A percentile compares a stretch with the other conserved stretches of the same genome.
Evolutionary conservation across 2,113 vertebrate genomes (phyloP).

Genomic region (Macquaria ambigua): DNA sequence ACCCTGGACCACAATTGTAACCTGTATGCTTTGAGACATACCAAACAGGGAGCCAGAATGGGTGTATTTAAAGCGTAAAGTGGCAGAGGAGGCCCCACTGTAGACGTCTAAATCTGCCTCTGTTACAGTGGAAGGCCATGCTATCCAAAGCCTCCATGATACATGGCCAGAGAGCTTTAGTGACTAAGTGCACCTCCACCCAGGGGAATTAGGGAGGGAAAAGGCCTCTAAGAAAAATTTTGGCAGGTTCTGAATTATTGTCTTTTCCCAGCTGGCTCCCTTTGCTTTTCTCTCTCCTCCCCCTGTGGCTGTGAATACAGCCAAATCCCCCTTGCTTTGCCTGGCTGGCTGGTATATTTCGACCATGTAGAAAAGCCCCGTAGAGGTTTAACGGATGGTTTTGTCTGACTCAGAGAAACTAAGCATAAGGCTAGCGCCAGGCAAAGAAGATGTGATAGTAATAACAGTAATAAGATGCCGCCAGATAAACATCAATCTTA

Average conservation of each 20-base stretch:
- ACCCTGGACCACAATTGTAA: neutral
- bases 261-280: constrained; percentile 66
- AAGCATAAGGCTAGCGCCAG: constrained; percentile 11
- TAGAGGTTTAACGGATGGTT: constrained; percentile 65
- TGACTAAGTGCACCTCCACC: constrained; percentile 68
- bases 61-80: constrained; percentile 28
- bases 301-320: constrained; percentile 41
- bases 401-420: constrained; percentile 62
- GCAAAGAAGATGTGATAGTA: constrained; percentile 41
- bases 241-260: constrained; percentile 74
- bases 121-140: constrained; percentile 57
- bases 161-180: constrained; percentile 56
- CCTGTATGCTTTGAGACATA: neutral
- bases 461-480: constrained; percentile 37
- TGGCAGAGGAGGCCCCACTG: constrained; percentile 12
- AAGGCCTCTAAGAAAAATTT: constrained; percentile 58
- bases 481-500: constrained; percentile 48
- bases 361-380: constrained; percentile 41
- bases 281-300: constrained; percentile 37
- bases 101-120: constrained; percentile 58
- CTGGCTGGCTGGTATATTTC: constrained; percentile 56
- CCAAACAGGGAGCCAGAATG: neutral
- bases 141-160: constrained; percentile 67
- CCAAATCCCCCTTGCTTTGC: constrained; percentile 62
- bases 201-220: constrained; percentile 60